A percentile compares a stretch with the other conserved stretches of the same genome.
Conservation (phyloP, 2,113 vertebrate genomes). For the Solea senegalensis region DNA sequence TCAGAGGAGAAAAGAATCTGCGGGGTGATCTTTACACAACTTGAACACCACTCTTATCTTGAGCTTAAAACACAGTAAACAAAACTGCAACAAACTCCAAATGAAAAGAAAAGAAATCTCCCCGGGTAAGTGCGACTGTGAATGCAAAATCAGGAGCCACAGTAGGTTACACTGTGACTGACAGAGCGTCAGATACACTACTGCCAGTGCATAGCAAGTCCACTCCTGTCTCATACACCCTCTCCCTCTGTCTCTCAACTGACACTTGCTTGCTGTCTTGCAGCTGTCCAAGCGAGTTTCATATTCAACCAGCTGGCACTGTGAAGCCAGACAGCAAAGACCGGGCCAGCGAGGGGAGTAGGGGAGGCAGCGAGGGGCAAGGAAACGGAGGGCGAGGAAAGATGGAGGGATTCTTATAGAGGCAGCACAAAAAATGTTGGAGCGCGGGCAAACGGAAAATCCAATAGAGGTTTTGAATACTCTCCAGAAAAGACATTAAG, state of each 20-base stretch:
- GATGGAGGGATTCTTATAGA: conserved; percentile 22
- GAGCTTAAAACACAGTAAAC: no score
- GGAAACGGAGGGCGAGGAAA: conserved; percentile 10
- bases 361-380: neutral
- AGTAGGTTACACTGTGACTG: conserved; percentile 47
- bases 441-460: conserved; percentile 33
- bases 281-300: conserved; percentile 36
- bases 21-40: no score
- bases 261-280: conserved; percentile 41
- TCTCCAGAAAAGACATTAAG: conserved; percentile 79
- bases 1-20: no score
- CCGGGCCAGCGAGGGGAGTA: conserved; percentile 4
- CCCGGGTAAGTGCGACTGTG: neutral
- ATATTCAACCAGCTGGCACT: conserved; percentile 31
- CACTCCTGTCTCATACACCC: conserved; percentile 51
- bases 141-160: conserved; percentile 28
- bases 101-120: neutral
- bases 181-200: conserved; percentile 59
- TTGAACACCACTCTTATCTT: neutral
- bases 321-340: conserved; percentile 6
- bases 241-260: conserved; percentile 34
- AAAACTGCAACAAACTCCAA: no score
- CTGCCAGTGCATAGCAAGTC: conserved; percentile 38
- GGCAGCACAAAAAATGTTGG: conserved; percentile 1
- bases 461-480: conserved; percentile 65